Percentiles rank a stretch among this genome's conserved stretches.
phyloP scores from a whole-genome alignment of 2,888 invertebrate species.

The Himalopsyche kuldschensis region DNA sequence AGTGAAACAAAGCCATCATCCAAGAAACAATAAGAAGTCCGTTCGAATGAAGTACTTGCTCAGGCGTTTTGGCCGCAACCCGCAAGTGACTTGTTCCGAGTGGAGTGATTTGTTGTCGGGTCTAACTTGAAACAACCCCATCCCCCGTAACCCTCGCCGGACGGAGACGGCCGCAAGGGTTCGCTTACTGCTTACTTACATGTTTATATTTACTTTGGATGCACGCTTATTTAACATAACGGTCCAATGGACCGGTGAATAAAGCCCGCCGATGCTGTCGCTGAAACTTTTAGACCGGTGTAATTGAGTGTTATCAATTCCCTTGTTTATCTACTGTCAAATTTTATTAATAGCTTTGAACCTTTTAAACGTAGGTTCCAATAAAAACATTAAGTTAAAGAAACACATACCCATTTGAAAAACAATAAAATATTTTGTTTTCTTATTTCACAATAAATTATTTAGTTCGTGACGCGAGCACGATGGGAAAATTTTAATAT shows the following conservation, averaged over 20 bases:
- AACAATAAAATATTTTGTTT: no score
- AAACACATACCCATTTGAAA: no score
- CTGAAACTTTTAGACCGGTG: conserved; percentile 23
- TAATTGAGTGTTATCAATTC: conserved; percentile 38
- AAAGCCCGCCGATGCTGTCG: conserved; percentile 16
- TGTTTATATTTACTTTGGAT: conserved; percentile 37
- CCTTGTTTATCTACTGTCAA: conserved; percentile 22
- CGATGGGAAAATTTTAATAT: no score
- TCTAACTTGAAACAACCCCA: background rate
- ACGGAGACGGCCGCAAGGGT: conserved; percentile 6
- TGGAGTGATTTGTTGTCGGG: conserved; percentile 36
- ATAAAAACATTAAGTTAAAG: background rate
- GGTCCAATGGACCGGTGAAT: conserved; percentile 32
- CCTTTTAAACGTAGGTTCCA: background rate
- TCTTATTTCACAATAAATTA: no score
- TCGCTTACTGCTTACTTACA: conserved; percentile 19
- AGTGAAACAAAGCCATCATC: background rate
- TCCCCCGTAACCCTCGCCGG: background rate
- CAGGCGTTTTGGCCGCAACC: conserved; percentile 13
- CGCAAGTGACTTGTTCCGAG: conserved; percentile 36
- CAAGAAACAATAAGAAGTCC: background rate
- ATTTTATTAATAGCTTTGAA: background rate
- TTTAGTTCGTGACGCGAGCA: no score
- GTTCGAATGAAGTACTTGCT: background rate
- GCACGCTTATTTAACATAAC: conserved; percentile 30